Percentiles rank a stretch among this genome's conserved stretches.
Conservation (phyloP, 2,797 vertebrate species). For the Sphenopsis melanotis region DNA sequence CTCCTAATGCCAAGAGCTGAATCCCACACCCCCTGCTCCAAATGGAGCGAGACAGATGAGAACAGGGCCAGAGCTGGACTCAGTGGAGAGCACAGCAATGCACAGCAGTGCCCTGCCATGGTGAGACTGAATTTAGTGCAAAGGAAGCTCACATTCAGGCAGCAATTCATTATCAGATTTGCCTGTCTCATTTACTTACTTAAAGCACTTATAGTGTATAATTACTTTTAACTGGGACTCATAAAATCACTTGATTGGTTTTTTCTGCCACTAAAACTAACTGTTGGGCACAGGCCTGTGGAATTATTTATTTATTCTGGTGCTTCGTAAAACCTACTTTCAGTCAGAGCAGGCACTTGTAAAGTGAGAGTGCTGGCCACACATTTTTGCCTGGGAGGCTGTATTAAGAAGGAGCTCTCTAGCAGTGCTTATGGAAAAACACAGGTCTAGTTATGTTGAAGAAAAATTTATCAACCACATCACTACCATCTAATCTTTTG, state of each 20-base stretch:
- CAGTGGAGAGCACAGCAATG: background rate
- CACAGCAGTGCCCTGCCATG: background rate
- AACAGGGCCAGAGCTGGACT: background rate
- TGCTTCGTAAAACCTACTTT: background rate
- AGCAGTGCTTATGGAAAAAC: background rate
- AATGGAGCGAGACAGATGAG: background rate
- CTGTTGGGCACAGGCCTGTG: background rate
- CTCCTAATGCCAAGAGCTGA: background rate
- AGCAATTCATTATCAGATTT: background rate
- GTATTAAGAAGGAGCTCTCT: background rate
- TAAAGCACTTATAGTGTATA: background rate
- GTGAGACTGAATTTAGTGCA: background rate
- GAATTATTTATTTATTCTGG: slow-evolving; percentile 24
- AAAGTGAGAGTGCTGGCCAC: background rate
- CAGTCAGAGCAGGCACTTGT: background rate
- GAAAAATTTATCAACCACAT: background rate
- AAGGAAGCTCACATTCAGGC: background rate
- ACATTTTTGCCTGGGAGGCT: background rate
- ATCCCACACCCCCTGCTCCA: background rate
- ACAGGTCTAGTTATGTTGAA: accelerated
- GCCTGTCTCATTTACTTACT: slow-evolving; percentile 21
- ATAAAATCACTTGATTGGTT: slow-evolving; percentile 10
- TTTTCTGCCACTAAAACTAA: slow-evolving; percentile 25
- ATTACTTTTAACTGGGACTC: slow-evolving; percentile 35
- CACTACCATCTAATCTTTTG: background rate